These are phyloP conservation scores for Diachrysia chrysitis DNA, from an alignment of 2,888 invertebrate genomes.

Conservation along the genomic window DNA sequence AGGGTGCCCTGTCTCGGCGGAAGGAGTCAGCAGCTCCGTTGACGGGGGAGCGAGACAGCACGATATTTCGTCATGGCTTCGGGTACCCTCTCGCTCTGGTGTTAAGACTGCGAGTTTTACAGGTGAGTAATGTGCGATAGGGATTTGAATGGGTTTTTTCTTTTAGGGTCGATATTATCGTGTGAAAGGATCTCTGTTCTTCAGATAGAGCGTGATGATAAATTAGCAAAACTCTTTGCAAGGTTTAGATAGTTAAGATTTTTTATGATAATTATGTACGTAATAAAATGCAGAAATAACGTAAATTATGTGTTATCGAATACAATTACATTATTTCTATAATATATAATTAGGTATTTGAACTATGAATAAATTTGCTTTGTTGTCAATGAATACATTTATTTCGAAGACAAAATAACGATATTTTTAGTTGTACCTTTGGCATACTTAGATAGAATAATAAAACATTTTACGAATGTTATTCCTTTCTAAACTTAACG, in stretches of 20 bases:
- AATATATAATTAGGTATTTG: too few species aligned
- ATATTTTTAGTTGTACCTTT: too few species aligned
- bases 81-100: slow-evolving; percentile 90
- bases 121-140: slow-evolving; percentile 73
- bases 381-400: too few species aligned
- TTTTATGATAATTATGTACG: too few species aligned
- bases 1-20: slow-evolving; percentile 87
- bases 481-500: neutral
- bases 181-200: neutral
- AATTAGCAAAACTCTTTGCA: neutral
- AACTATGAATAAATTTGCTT: too few species aligned
- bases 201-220: neutral
- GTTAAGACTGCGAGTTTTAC: slow-evolving; percentile 88
- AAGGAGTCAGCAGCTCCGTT: slow-evolving; percentile 89
- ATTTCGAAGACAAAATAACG: too few species aligned
- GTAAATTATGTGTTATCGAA: too few species aligned
- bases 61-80: slow-evolving; percentile 79
- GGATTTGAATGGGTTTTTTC: neutral
- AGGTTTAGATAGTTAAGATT: too few species aligned
- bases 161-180: neutral
- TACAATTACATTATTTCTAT: too few species aligned
- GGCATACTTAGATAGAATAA: too few species aligned
- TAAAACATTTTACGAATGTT: too few species aligned
- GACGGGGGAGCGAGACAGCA: slow-evolving; percentile 82
- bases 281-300: too few species aligned